Evolutionary conservation across 2,888 invertebrate genomes (phyloP).

Genomic region (Catonia carolina): DNA sequence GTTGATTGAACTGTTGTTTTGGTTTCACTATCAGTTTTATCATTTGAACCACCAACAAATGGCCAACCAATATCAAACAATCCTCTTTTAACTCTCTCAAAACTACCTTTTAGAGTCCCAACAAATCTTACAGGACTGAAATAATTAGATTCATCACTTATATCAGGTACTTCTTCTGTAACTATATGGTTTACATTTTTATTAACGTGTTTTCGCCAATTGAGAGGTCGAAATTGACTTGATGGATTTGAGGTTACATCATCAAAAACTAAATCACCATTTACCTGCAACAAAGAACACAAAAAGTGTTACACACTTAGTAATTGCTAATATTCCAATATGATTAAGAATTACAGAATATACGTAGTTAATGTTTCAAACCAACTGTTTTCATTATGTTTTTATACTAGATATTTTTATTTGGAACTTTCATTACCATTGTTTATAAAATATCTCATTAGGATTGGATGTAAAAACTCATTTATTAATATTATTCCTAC

Average conservation of each 20-base stretch:
- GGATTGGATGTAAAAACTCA: too few relatives aligned
- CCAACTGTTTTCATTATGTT: too few relatives aligned
- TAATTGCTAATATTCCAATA: too few relatives aligned
- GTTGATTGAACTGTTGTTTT: neutral
- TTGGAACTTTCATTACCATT: too few relatives aligned
- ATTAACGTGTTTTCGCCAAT: neutral
- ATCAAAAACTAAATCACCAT: slow-evolving; percentile 15
- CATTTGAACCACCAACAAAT: neutral
- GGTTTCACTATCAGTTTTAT: neutral
- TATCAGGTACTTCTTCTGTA: neutral
- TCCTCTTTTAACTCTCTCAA: slow-evolving; percentile 17
- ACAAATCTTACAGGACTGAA: neutral
- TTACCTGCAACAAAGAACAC: neutral
- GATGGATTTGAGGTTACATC: slow-evolving; percentile 8
- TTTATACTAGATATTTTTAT: too few relatives aligned
- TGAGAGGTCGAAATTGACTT: neutral
- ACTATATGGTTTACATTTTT: too few relatives aligned
- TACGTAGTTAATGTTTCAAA: too few relatives aligned
- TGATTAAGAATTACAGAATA: too few relatives aligned
- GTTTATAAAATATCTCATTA: too few relatives aligned
- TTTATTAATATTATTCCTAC: too few relatives aligned
- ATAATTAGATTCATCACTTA: neutral
- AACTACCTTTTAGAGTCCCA: neutral
- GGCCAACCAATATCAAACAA: neutral
- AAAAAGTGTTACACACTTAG: too few relatives aligned